phyloP scores from a whole-genome alignment of 2,113 vertebrate species.

The Zosterops japonicus region DNA sequence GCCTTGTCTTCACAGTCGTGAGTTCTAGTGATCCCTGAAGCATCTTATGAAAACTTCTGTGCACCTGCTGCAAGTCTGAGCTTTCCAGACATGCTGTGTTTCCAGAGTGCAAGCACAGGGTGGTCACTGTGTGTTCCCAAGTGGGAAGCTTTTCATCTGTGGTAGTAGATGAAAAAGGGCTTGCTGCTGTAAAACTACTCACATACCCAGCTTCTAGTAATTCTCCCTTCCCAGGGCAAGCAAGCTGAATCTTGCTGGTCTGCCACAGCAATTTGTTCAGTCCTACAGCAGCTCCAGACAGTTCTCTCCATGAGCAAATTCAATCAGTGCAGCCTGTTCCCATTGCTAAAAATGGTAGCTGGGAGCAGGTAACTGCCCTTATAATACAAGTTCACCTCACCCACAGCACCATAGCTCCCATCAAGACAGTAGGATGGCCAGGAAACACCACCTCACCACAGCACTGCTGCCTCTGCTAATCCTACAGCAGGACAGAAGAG shows the following conservation, averaged over 20 bases:
- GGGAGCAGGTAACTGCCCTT: neutral
- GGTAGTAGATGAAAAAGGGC: neutral
- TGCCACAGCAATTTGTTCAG: neutral
- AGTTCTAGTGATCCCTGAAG: neutral
- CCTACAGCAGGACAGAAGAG: neutral
- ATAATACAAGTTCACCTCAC: neutral
- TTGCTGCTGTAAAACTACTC: neutral
- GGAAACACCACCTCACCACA: neutral
- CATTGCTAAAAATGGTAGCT: neutral
- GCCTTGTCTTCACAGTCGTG: neutral
- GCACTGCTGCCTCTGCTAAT: neutral
- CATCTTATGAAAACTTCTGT: neutral
- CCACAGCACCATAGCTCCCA: neutral
- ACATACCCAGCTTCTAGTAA: neutral
- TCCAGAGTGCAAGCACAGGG: neutral
- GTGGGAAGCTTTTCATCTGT: neutral
- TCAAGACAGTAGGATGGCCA: fast-evolving
- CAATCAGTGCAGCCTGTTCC: neutral
- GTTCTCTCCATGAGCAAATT: neutral
- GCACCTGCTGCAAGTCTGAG: neutral
- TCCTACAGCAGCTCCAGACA: neutral
- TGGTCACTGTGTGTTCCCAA: neutral
- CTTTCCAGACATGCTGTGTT: fast-evolving
- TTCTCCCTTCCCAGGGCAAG: neutral
- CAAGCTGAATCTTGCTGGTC: neutral